These are phyloP conservation scores for Pseudomyrmex pallidus DNA, from an alignment of 1,140 invertebrate species.

Conservation along the genomic window DNA sequence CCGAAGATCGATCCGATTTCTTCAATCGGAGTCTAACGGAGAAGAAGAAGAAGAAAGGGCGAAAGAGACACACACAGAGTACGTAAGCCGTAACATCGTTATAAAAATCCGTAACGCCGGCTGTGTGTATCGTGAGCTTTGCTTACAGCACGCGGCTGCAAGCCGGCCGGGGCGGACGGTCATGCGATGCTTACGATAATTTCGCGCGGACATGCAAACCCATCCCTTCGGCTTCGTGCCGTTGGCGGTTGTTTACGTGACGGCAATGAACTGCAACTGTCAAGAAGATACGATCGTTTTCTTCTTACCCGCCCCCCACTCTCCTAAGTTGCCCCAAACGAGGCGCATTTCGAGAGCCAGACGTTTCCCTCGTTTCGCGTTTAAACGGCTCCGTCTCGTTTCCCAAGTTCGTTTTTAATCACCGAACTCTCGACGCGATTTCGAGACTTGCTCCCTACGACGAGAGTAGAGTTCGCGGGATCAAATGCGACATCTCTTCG, in stretches of 20 bases:
- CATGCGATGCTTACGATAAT: constrained; percentile 60
- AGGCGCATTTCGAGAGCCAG: constrained; percentile 22
- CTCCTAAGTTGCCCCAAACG: constrained; percentile 23
- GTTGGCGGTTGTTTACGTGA: constrained; percentile 57
- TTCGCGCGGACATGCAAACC: constrained; percentile 53
- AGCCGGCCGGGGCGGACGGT: constrained; percentile 23
- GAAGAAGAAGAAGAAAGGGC: no score
- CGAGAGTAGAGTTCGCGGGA: no score
- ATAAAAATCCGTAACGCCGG: constrained; percentile 35
- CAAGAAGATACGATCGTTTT: constrained; percentile 58
- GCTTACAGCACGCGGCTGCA: constrained; percentile 19
- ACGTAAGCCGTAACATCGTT: constrained; percentile 32
- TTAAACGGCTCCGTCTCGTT: constrained; percentile 6
- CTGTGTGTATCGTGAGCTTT: constrained; percentile 40
- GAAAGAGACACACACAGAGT: background rate
- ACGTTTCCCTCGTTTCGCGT: constrained; percentile 44
- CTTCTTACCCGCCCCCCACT: constrained; percentile 25
- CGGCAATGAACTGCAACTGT: constrained; percentile 63
- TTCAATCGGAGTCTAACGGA: background rate
- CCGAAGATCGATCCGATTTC: constrained; percentile 21
- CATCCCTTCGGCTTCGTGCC: constrained; percentile 32
- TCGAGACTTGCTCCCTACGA: no score
- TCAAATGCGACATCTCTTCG: no score
- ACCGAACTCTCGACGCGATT: background rate
- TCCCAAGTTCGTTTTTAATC: background rate